Base-by-base conservation (phyloP, 2,113 vertebrate genomes). In the Centropristis striata region DNA sequence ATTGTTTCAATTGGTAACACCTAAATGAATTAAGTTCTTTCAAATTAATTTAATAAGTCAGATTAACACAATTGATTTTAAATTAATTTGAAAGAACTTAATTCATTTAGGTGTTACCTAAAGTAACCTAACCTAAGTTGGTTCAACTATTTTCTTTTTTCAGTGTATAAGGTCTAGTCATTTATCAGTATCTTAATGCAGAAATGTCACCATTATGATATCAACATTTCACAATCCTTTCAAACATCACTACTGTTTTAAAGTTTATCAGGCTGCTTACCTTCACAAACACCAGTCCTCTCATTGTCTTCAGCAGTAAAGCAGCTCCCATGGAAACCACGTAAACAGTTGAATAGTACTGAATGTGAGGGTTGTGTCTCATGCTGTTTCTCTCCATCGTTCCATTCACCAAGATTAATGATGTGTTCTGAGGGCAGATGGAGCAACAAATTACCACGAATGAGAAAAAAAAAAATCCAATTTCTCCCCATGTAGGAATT, bases 201-300 rank as follows among this genome's bases (percentile, higher is more conserved):
- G 32, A 32, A 32, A 32, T 41, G 39, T 41, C 13, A 4, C 41
- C 41, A 42, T 13, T 42, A 12, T 14, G 41, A 42, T 28, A 71
- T 73, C 21, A 54, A 39, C 51, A 41, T 71, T 71, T 80, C 12
- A 59, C 42, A 23, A 49, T 68, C 44, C 25, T 58, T 46, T 64
- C 6, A 67, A 61, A 80, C 23, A 11, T 12, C 21, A 7, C 10
- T 1, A 60, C 50, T 3, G 0, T 25, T 64, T 51, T 21, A 20
- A 71, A 72, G 73, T 55, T 83, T 46, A 58, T 32, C 37, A 39
- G 73, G 55, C 18, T 9, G 6, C 79, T 89, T 86, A 96, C 96
- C 95, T 96, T 96, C 59, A 96, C 92, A 80, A 96, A 96, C 44
- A 96, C 91, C 42, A 95, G 80, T 5, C 95, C 95, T 78, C 95